Evolutionary conservation across 2,113 vertebrate species (phyloP).

Genomic region (Rhea americana): DNA sequence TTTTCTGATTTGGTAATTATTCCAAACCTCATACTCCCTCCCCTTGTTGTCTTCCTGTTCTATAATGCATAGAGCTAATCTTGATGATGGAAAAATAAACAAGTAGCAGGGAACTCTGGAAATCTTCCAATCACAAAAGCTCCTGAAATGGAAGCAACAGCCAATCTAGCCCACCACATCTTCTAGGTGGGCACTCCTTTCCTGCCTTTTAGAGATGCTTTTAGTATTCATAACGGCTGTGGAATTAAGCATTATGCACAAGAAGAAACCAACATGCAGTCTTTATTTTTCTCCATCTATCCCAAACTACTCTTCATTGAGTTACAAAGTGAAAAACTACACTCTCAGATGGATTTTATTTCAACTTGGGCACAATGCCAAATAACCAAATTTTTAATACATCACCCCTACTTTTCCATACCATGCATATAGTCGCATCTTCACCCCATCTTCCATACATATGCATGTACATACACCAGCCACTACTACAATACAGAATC

Average conservation of each 20-base stretch:
- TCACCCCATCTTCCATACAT: not conserved
- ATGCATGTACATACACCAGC: not conserved
- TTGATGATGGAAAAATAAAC: slow-evolving; percentile 47
- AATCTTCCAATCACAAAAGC: not conserved
- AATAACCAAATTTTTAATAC: slow-evolving; percentile 33
- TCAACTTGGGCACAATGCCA: slow-evolving; percentile 34
- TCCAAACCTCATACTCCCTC: not conserved
- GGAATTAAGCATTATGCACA: slow-evolving; percentile 8
- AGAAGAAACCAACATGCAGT: slow-evolving; percentile 4
- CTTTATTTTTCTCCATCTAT: slow-evolving; percentile 28
- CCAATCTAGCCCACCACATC: not conserved
- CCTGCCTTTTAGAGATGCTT: slow-evolving; percentile 24
- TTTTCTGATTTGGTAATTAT: slow-evolving; percentile 29
- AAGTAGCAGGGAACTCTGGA: not conserved
- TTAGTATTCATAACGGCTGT: slow-evolving; percentile 43
- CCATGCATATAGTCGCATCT: not conserved
- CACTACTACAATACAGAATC: not conserved
- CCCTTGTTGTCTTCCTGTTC: slow-evolving; percentile 22
- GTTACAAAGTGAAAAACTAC: slow-evolving; percentile 62
- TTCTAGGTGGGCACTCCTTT: slow-evolving; percentile 16
- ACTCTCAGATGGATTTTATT: slow-evolving; percentile 57
- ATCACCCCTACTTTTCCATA: not conserved
- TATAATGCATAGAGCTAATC: slow-evolving; percentile 27
- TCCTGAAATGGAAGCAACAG: not conserved
- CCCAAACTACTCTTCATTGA: not conserved